Base-by-base conservation (phyloP, 2,113 vertebrate genomes). In the Columbina picui region DNA sequence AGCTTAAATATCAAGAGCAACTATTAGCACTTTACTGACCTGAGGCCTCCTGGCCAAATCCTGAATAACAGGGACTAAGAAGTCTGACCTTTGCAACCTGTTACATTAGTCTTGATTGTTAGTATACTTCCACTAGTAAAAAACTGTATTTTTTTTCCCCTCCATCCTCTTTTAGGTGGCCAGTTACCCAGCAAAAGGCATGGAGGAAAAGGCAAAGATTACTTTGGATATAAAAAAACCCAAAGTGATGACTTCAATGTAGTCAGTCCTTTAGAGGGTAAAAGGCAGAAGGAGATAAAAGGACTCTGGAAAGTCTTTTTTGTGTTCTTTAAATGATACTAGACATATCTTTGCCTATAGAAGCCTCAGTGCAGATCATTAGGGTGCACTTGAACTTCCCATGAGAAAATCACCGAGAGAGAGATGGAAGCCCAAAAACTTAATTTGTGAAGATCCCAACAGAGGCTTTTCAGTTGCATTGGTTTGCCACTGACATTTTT, bases 101-200 rank as follows among this genome's bases (percentile, higher is more conserved):
- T 80, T 92, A 88, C 38, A 39, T 64, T 73, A 60, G 68, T 70
- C 41, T 82, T 71, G 27, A 68, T 63, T 21, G 32, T 63, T 85
- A 47, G 47, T 89, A 87, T 63, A 93, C 92, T 97, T 96, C 74
- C 47, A 77, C 14, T 14, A 47, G 29, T 71, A 83, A 91, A 92
- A 73, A 71, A 78, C 34, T 65, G 47, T 38, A 45, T 38, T 41
- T 5, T 89, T 63, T 85, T 87, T 30, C 67, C 30, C 32, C 82
- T 91, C 39, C 10, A 64, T 59, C 26, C 14, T 45, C 38, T 63
- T 89, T 70, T 47, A 73, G 53, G 14, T 45, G 83, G 56, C 50
- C 85, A 60, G 41, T 86, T 96, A 92, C 45, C 27, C 76, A 87
- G 52, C n/a, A 96, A 96, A 89, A 70, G 53, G n/a, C 49, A 73